phyloP scores from a whole-genome alignment of 2,113 vertebrate species.

The Ariopsis seemanni region DNA sequence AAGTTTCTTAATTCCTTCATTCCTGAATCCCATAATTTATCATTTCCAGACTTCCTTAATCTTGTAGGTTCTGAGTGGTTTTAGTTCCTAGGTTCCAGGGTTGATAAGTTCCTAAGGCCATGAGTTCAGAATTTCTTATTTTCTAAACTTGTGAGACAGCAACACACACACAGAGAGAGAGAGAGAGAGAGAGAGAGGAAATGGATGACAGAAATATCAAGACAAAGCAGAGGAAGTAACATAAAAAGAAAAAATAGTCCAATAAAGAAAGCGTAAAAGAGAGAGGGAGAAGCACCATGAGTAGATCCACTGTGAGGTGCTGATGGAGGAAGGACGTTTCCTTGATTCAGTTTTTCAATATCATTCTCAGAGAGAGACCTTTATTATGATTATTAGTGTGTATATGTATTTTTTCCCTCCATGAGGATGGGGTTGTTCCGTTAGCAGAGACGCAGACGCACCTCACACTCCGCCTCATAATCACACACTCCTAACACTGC shows the following conservation, averaged over 20 bases:
- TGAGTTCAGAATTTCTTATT: background rate
- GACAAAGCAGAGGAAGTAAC: background rate
- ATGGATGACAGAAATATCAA: background rate
- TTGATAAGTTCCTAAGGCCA: too few relatives aligned
- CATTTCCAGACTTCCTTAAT: too few relatives aligned
- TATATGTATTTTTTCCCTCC: background rate
- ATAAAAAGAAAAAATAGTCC: background rate
- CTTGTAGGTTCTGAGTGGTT: too few relatives aligned
- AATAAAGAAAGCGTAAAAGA: background rate
- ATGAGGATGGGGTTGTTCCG: background rate
- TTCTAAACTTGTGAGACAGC: background rate
- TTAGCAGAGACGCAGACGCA: background rate
- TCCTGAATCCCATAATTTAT: too few relatives aligned
- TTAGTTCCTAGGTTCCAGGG: too few relatives aligned
- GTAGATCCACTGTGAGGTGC: conserved; percentile 33
- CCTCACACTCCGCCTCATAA: background rate
- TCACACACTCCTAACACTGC: background rate
- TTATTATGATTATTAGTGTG: conserved; percentile 14
- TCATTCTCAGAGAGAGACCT: conserved; percentile 39
- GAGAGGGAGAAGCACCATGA: conserved; percentile 5
- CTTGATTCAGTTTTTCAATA: conserved; percentile 49
- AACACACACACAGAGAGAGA: conserved; percentile 18
- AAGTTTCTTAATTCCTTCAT: background rate
- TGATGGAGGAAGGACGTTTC: conserved; percentile 39
- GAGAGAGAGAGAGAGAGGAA: background rate